Evolutionary conservation across 2,888 invertebrate genomes (phyloP).

Genomic region (Trachelus stipa): DNA sequence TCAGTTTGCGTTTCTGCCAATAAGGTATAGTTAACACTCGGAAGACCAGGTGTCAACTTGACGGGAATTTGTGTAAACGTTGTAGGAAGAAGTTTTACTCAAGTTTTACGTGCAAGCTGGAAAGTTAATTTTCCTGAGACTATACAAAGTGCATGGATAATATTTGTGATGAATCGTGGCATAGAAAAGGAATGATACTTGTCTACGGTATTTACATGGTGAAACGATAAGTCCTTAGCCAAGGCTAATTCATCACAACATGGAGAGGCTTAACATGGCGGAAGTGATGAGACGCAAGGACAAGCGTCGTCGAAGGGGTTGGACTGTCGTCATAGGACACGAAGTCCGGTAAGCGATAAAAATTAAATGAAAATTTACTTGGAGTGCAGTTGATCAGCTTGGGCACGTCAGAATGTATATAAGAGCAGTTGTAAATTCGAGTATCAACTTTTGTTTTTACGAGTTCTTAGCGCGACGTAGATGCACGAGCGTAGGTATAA

Average conservation of each 20-base stretch:
- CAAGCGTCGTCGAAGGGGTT: slow-evolving; percentile 74
- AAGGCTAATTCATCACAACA: slow-evolving; percentile 26
- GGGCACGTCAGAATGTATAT: neutral
- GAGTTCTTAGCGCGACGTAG: neutral
- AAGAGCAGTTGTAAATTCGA: neutral
- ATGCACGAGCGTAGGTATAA: neutral
- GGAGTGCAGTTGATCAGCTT: neutral
- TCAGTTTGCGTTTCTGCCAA: neutral
- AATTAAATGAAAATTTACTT: neutral
- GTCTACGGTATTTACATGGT: neutral
- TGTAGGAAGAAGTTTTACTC: neutral
- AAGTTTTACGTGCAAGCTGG: neutral
- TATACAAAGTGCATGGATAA: neutral
- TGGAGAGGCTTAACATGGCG: slow-evolving; percentile 59
- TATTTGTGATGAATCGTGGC: neutral
- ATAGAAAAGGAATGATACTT: neutral
- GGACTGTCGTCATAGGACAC: slow-evolving; percentile 81
- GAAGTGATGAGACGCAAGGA: slow-evolving; percentile 61
- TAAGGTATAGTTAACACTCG: neutral
- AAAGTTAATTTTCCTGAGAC: neutral
- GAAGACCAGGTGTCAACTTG: neutral
- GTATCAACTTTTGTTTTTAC: neutral
- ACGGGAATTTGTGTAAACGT: neutral
- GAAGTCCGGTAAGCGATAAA: slow-evolving; percentile 74
- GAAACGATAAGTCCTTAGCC: neutral